These are phyloP conservation scores for Conopomorpha cramerella DNA, from an alignment of 1,140 invertebrate genomes.

Conservation along the genomic window DNA sequence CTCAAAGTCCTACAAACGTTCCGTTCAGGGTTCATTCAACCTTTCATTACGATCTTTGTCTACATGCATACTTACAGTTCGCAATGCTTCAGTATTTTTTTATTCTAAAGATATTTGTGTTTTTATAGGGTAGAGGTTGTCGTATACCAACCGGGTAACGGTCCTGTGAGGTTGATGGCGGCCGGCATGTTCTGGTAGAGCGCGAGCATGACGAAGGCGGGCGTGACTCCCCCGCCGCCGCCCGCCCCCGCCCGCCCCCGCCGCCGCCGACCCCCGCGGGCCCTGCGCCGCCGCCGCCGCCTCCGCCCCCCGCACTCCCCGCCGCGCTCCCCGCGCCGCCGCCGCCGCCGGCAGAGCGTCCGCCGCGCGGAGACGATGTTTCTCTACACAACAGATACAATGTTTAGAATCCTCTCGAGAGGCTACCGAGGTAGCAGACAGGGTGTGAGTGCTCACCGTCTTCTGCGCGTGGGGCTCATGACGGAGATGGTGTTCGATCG, in stretches of 20 bases:
- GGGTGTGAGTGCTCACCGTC: constrained; percentile 18
- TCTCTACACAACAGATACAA: constrained; percentile 7
- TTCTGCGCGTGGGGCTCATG: constrained; percentile 73
- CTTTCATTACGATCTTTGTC: too few species aligned
- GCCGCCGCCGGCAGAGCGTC: constrained; percentile 2
- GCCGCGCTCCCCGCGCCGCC: constrained; percentile 3
- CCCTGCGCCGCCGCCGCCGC: not conserved
- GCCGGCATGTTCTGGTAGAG: constrained; percentile 78
- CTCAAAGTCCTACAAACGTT: too few species aligned
- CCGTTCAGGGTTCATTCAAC: too few species aligned
- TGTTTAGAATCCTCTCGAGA: too few species aligned
- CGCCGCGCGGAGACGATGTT: constrained; percentile 8
- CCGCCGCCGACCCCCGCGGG: constrained; percentile 8
- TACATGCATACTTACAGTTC: too few species aligned
- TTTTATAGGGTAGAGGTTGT: too few species aligned
- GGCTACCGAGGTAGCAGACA: too few species aligned
- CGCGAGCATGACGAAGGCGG: constrained; percentile 91
- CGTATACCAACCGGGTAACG: constrained; percentile 27
- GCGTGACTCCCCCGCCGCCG: constrained; percentile 53
- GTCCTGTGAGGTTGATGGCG: constrained; percentile 65
- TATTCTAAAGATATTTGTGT: too few species aligned
- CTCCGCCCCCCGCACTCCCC: not conserved
- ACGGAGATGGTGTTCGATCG: constrained; percentile 85
- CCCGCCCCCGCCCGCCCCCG: constrained; percentile 7
- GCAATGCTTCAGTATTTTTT: too few species aligned